Conservation (phyloP, 2,797 vertebrate genomes). For the Crypturellus tataupa region DNA sequence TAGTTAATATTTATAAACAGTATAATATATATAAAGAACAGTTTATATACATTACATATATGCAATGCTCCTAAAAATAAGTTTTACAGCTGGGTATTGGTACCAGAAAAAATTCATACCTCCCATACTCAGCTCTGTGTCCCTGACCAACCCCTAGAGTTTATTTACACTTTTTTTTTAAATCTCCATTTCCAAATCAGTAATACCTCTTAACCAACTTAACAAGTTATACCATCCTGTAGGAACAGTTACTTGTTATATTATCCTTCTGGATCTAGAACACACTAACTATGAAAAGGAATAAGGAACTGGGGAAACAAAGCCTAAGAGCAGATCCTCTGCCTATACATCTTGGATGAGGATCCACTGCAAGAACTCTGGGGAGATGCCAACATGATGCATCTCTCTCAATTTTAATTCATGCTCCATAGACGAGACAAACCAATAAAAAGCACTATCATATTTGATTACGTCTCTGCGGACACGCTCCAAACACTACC, state of each 20-base stretch:
- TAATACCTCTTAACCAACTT: neutral
- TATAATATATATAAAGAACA: too few relatives aligned
- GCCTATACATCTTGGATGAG: neutral
- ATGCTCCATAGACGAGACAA: neutral
- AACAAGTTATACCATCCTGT: neutral
- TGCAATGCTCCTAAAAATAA: neutral
- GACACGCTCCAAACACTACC: neutral
- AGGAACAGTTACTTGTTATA: neutral
- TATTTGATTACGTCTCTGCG: neutral
- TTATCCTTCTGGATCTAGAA: neutral
- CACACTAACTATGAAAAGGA: neutral
- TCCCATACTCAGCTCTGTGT: neutral
- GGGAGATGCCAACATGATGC: neutral
- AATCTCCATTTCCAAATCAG: neutral
- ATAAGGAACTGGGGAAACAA: neutral
- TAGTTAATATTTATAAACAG: too few relatives aligned
- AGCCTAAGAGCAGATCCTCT: neutral
- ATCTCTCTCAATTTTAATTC: neutral
- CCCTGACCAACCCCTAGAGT: rapidly evolving
- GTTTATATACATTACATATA: neutral
- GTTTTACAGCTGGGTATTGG: neutral
- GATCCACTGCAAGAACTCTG: neutral
- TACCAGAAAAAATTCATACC: neutral
- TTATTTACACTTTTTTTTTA: neutral
- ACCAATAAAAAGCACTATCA: neutral